These are phyloP conservation scores for Dromius quadrimaculatus DNA, from an alignment of 2,888 invertebrate species.

Conservation along the genomic window DNA sequence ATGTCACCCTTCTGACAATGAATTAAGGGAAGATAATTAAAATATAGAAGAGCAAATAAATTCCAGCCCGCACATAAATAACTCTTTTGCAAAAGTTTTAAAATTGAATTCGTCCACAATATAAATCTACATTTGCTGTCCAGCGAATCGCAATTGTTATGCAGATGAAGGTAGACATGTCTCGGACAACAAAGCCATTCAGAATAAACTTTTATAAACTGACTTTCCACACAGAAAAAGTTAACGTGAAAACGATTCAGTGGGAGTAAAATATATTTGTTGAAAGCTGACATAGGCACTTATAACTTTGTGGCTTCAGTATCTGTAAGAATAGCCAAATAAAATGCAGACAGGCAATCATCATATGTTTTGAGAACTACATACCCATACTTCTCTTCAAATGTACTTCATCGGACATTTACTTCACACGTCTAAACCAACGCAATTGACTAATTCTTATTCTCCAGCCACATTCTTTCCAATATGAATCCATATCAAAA, in stretches of 20 bases:
- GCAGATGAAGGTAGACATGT: constrained; percentile 40
- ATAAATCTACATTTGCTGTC: constrained; percentile 32
- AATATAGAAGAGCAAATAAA: too few species aligned
- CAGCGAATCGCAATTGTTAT: constrained; percentile 40
- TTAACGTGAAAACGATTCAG: constrained; percentile 10
- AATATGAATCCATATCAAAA: too few species aligned
- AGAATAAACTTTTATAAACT: constrained; percentile 40
- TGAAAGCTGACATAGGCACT: background rate
- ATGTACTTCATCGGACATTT: background rate
- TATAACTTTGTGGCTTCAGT: background rate
- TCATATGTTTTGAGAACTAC: background rate
- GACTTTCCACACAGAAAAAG: constrained; percentile 27
- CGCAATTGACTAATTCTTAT: too few species aligned
- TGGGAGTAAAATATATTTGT: background rate
- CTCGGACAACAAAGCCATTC: constrained; percentile 41
- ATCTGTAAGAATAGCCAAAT: background rate
- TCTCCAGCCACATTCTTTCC: too few species aligned
- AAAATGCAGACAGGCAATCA: background rate
- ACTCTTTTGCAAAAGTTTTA: too few species aligned
- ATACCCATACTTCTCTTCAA: background rate
- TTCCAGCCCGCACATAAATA: too few species aligned
- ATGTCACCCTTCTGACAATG: too few species aligned
- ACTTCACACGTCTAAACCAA: background rate
- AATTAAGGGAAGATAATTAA: too few species aligned
- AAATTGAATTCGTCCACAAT: constrained; percentile 44